Conservation (phyloP, 2,888 invertebrate species). For the Orthosia gothica region DNA sequence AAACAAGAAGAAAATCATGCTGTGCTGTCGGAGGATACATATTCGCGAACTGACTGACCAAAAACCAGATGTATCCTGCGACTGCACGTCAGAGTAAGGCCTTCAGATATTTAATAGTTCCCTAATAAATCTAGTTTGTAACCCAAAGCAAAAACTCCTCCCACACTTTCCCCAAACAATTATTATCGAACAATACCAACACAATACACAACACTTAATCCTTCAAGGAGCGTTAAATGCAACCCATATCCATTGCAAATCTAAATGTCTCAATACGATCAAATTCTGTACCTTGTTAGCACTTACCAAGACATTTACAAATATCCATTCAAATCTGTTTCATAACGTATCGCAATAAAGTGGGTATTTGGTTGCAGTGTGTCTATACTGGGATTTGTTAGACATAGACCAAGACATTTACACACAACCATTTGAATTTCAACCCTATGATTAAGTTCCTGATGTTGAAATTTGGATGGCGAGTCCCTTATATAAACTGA, state of each 20-base stretch:
- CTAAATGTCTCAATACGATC: conserved; percentile 35
- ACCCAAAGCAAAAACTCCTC: background rate
- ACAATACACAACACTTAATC: conserved; percentile 3
- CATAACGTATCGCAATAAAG: fast-evolving
- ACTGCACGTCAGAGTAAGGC: too few relatives aligned
- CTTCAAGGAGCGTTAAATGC: conserved; percentile 14
- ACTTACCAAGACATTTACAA: background rate
- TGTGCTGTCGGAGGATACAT: too few relatives aligned
- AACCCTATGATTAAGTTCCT: too few relatives aligned
- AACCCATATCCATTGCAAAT: conserved; percentile 40
- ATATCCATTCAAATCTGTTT: conserved; percentile 9
- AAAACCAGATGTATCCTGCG: too few relatives aligned
- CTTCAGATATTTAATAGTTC: background rate
- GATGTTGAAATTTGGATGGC: too few relatives aligned
- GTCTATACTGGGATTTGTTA: too few relatives aligned
- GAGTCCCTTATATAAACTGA: conserved; percentile 30
- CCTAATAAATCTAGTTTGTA: too few relatives aligned
- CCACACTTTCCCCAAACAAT: background rate
- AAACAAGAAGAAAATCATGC: too few relatives aligned
- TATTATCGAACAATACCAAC: background rate
- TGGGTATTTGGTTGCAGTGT: background rate
- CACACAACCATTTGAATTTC: too few relatives aligned
- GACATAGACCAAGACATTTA: too few relatives aligned
- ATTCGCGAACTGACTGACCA: too few relatives aligned
- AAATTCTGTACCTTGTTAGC: conserved; percentile 31